Percentiles rank a stretch among this genome's conserved stretches.
Conservation (phyloP, 2,113 vertebrate genomes). For the Paratilapia polleni region DNA sequence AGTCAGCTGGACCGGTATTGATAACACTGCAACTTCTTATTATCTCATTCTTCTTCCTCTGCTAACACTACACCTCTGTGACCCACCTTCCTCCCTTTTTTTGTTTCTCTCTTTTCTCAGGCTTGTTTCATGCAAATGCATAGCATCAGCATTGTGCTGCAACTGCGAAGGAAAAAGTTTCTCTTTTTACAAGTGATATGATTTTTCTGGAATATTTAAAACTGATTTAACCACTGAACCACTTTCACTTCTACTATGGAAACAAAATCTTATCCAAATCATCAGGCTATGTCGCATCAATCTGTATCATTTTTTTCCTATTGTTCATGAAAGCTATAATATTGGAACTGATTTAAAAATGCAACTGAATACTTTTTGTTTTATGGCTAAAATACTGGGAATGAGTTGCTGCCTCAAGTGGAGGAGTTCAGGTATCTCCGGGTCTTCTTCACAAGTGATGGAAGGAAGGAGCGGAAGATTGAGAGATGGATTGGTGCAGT, state of each 20-base stretch:
- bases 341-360: not conserved
- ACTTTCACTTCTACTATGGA: not conserved
- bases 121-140: not conserved
- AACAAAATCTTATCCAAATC: not conserved
- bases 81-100: not conserved
- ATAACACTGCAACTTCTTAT: conserved; percentile 31
- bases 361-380: not conserved
- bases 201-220: not conserved
- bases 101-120: not conserved
- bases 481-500: not conserved
- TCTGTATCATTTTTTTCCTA: too few relatives aligned
- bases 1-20: not conserved
- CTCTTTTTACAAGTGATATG: not conserved
- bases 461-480: not conserved
- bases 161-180: too few relatives aligned
- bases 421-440: too few relatives aligned
- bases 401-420: not conserved
- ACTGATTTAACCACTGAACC: rapidly evolving
- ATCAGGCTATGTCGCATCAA: not conserved
- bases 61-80: not conserved
- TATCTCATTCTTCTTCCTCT: not conserved
- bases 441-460: not conserved
- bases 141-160: not conserved
- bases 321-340: too few relatives aligned
- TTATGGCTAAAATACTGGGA: not conserved